These are phyloP conservation scores for Neomicropteryx cornuta DNA, from an alignment of 1,140 invertebrate species.

Conservation along the genomic window DNA sequence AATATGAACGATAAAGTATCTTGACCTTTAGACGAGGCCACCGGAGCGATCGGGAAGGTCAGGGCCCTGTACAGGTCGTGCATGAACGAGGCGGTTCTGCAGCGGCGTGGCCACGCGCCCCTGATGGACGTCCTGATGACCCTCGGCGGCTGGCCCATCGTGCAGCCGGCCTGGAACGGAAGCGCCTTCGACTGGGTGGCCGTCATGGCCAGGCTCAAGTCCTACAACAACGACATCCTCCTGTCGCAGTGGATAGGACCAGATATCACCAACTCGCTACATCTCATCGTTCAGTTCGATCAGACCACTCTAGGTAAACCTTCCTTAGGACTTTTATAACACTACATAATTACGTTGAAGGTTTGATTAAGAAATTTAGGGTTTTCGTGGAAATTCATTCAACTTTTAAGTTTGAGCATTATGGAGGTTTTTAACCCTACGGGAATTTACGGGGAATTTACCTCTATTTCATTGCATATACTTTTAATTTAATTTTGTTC, in stretches of 20 bases:
- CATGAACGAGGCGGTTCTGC: constrained; percentile 64
- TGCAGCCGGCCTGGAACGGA: constrained; percentile 51
- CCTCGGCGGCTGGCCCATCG: constrained; percentile 78
- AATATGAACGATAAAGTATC: too few species aligned
- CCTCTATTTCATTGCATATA: too few species aligned
- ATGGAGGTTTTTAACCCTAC: too few species aligned
- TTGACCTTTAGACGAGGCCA: too few species aligned
- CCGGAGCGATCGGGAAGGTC: too few species aligned
- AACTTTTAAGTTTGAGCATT: too few species aligned
- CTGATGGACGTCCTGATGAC: constrained; percentile 57
- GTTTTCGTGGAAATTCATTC: too few species aligned
- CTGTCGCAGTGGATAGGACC: constrained; percentile 78
- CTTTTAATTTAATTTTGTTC: too few species aligned
- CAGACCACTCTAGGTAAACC: constrained; percentile 63
- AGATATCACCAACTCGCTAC: constrained; percentile 79
- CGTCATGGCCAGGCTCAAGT: constrained; percentile 60
- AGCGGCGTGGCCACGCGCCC: constrained; percentile 57
- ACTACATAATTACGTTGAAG: too few species aligned
- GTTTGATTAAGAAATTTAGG: too few species aligned
- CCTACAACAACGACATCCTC: constrained; percentile 76
- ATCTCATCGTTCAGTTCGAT: constrained; percentile 81
- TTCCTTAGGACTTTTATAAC: too few species aligned
- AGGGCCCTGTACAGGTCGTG: constrained; percentile 76
- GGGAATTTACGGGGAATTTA: too few species aligned
- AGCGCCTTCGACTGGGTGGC: constrained; percentile 62